Conservation (phyloP, 2,888 invertebrate species). For the Cheilosia vulpina region DNA sequence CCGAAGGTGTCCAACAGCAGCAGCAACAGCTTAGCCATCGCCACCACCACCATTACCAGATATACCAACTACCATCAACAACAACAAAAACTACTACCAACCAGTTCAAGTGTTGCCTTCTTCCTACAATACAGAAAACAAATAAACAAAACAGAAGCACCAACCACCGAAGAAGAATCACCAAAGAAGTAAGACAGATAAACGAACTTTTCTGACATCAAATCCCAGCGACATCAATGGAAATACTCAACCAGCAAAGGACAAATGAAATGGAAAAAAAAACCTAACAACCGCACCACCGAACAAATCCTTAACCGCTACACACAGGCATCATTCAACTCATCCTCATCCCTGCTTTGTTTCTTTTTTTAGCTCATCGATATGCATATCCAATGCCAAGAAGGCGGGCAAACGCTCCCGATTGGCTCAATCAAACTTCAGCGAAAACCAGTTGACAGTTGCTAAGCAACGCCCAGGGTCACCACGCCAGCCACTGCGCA, state of each 20-base stretch:
- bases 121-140: conserved; percentile 35
- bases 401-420: conserved; percentile 48
- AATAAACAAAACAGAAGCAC: conserved; percentile 58
- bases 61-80: conserved; percentile 36
- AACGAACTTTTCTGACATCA: conserved; percentile 62
- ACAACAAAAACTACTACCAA: conserved; percentile 49
- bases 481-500: conserved; percentile 57
- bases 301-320: conserved; percentile 41
- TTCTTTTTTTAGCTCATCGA: conserved; percentile 6
- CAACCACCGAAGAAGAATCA: conserved; percentile 43
- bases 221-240: conserved; percentile 71
- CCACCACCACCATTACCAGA: conserved; percentile 23
- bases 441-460: conserved; percentile 80
- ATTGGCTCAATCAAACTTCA: conserved; percentile 52
- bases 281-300: conserved; percentile 14
- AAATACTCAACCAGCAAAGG: conserved; percentile 66
- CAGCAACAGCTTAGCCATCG: conserved; percentile 65
- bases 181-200: conserved; percentile 68
- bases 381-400: conserved; percentile 59
- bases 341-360: conserved; percentile 36
- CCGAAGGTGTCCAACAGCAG: conserved; percentile 68
- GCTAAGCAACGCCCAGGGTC: conserved; percentile 83
- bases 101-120: conserved; percentile 71
- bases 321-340: conserved; percentile 23
- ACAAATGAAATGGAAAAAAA: conserved; percentile 33